Evolutionary conservation across 2,797 vertebrate genomes (phyloP).

Genomic region (Pogonophryne albipinna): DNA sequence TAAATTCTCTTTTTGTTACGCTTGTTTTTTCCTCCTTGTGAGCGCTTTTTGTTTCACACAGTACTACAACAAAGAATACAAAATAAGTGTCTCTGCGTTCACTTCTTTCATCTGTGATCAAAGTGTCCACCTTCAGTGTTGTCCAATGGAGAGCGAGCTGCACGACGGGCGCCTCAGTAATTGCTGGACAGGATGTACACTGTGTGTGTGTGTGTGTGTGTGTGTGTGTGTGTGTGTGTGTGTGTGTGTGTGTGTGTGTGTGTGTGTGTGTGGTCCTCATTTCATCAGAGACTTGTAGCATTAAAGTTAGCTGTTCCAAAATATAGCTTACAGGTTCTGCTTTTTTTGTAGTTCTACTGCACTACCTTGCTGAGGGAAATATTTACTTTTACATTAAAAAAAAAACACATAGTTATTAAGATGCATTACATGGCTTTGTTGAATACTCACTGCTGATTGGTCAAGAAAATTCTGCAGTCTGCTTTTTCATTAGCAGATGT

Average conservation of each 20-base stretch:
- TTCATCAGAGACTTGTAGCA: background rate
- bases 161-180: too few relatives aligned
- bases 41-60: background rate
- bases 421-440: too few relatives aligned
- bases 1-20: too few relatives aligned
- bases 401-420: background rate
- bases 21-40: too few relatives aligned
- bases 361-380: background rate
- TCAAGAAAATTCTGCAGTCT: too few relatives aligned
- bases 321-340: background rate
- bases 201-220: too few relatives aligned
- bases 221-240: too few relatives aligned
- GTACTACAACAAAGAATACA: rapidly evolving
- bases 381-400: background rate
- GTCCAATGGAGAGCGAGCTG: slow-evolving; percentile 13
- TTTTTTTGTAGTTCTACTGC: background rate
- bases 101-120: slow-evolving; percentile 22
- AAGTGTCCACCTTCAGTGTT: slow-evolving; percentile 11
- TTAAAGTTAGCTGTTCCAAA: background rate
- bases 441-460: too few relatives aligned
- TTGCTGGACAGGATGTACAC: too few relatives aligned
- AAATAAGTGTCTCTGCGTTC: slow-evolving; percentile 8
- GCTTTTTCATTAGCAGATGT: too few relatives aligned
- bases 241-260: too few relatives aligned
- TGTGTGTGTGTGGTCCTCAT: background rate